Evolutionary conservation across 2,888 invertebrate species (phyloP).

Genomic region (Halocaridina rubra): DNA sequence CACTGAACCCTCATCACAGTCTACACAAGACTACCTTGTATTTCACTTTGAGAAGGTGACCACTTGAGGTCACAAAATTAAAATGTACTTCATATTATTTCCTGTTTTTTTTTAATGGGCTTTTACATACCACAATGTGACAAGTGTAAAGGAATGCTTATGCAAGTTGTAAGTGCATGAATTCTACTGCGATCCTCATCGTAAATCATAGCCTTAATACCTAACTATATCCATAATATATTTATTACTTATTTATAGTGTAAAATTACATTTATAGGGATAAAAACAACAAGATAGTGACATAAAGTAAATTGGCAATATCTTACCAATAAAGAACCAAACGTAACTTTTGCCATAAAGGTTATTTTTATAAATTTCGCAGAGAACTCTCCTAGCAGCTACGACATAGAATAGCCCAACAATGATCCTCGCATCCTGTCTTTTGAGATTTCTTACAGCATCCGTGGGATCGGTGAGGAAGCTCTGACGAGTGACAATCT

Average conservation of each 20-base stretch:
- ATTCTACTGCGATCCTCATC: too few relatives aligned
- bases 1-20: too few relatives aligned
- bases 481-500: slow-evolving; percentile 95
- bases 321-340: slow-evolving; percentile 97
- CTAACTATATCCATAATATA: too few relatives aligned
- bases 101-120: too few relatives aligned
- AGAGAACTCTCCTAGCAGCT: slow-evolving; percentile 94
- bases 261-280: background rate
- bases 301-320: background rate
- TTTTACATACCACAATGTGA: too few relatives aligned
- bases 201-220: too few relatives aligned
- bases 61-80: too few relatives aligned
- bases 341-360: slow-evolving; percentile 96
- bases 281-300: background rate
- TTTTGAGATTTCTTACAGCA: slow-evolving; percentile 89
- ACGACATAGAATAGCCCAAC: slow-evolving; percentile 99
- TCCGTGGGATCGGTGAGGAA: slow-evolving; percentile 97
- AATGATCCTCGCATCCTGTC: slow-evolving; percentile 97
- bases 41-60: too few relatives aligned
- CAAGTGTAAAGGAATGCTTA: too few relatives aligned
- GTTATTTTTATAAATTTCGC: slow-evolving; percentile 94
- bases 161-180: too few relatives aligned
- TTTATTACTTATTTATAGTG: background rate
- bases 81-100: too few relatives aligned
- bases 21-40: too few relatives aligned